Base-by-base conservation (phyloP, 2,888 invertebrate species). In the Rhagonycha lutea region DNA sequence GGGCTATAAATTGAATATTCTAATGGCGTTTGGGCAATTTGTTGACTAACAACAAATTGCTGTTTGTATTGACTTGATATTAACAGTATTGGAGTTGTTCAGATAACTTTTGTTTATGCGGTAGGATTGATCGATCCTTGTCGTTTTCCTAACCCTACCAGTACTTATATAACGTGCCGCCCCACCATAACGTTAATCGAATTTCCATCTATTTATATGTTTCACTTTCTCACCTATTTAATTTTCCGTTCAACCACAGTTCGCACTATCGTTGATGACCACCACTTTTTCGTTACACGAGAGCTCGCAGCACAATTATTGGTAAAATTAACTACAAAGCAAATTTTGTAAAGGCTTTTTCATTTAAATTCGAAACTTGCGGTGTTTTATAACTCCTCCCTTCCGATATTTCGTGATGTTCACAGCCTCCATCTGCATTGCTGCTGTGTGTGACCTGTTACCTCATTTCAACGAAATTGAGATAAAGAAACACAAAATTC, bases 321-420 rank as follows among this genome's bases (percentile, higher is more conserved):
- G 69, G 68, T 24, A 75, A 68, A 63, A 68, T 68, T 70, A 70
- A 69, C 74, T 67, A 75, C 70, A 75, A 75, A 75, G 71, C 74
- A 68, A 75, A 75, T 71, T 75, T 67, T 74, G 68, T 63, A 73
- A 69, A 73, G 69, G 70, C 47, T 70, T 65, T 72, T 61, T 69
- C 74, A 18, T 65, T 74, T 70, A 62, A 70, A 63, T 74, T 47
- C 70, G 60, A 32, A 60, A 74, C 70, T 74, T 67, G 70, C 70
- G 74, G 70, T 67, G 28, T 70, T 47, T 29, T 24, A 24, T n/a
- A 29, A 68, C 68, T 68, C 61, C 74, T 70, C 63, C 69, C 68
- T 68, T 23, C 61, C 72, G 47, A 68, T 72, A 72, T 72, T 68
- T 29, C 68, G 26, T 62, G 72, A 67, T 60, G 61, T 68, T 72